Conservation (phyloP, 2,797 vertebrate species). For the Rachycentron canadum region DNA sequence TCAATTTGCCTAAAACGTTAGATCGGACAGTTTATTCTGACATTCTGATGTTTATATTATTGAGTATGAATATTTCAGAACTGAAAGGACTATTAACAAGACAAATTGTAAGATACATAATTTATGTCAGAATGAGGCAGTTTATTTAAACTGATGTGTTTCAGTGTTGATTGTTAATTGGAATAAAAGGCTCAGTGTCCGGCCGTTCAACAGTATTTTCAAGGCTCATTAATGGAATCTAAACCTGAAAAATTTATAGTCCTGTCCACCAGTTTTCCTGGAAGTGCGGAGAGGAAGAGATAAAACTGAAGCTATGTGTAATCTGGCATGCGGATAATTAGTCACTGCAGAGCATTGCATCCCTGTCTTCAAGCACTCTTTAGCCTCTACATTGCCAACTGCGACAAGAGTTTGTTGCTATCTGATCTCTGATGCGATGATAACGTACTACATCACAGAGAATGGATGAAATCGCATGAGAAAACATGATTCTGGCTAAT, state of each 20-base stretch:
- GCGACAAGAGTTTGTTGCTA: background rate
- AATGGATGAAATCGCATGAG: background rate
- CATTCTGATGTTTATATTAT: background rate
- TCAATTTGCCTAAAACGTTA: background rate
- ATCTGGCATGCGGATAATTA: conserved; percentile 36
- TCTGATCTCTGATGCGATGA: background rate
- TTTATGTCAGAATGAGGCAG: background rate
- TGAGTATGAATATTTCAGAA: background rate
- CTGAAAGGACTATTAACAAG: background rate
- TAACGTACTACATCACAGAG: background rate
- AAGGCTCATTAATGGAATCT: background rate
- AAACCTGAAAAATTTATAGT: conserved; percentile 10
- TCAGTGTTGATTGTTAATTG: background rate
- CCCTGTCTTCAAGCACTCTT: background rate
- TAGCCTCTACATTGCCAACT: background rate
- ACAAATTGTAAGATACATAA: background rate
- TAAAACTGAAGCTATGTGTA: conserved; percentile 36
- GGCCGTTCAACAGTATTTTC: conserved; percentile 4
- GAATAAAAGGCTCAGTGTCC: background rate
- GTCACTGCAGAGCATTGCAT: conserved; percentile 11
- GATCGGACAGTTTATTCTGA: background rate
- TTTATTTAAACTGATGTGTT: background rate
- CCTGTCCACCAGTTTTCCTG: conserved; percentile 23
- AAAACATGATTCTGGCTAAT: background rate
- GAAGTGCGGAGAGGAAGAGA: conserved; percentile 54